Evolutionary conservation across 2,113 vertebrate genomes (phyloP).

Genomic region (Madoqua kirkii): DNA sequence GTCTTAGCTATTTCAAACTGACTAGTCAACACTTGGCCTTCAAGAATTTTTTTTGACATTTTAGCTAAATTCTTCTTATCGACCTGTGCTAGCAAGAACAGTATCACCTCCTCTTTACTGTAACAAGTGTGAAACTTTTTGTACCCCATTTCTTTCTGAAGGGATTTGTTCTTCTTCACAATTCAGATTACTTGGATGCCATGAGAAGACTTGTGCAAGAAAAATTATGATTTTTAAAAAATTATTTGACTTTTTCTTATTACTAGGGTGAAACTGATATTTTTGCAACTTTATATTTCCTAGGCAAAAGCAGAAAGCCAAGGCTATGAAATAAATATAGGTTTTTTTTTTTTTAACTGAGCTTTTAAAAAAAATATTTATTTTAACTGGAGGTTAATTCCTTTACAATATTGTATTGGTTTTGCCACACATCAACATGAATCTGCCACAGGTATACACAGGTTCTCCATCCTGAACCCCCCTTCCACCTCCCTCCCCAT

Average conservation of each 20-base stretch:
- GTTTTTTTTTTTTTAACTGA: background rate
- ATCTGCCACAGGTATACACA: no score
- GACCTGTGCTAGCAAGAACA: background rate
- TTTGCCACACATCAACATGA: no score
- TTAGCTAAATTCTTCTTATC: background rate
- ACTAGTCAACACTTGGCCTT: background rate
- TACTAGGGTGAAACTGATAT: background rate
- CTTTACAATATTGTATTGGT: no score
- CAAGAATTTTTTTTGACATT: background rate
- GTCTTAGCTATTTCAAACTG: background rate
- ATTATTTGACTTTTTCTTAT: background rate
- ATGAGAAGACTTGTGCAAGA: background rate
- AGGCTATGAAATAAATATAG: background rate
- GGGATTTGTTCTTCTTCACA: background rate
- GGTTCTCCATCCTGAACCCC: no score
- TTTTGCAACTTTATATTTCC: background rate
- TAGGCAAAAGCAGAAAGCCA: background rate
- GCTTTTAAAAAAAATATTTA: no score
- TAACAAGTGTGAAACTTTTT: background rate
- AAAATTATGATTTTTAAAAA: background rate
- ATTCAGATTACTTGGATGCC: background rate
- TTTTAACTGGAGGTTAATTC: no score
- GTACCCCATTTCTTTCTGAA: background rate
- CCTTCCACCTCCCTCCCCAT: no score
- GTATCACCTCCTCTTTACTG: background rate